Evolutionary conservation across 2,888 invertebrate species (phyloP).

Genomic region (Cephus spinipes): DNA sequence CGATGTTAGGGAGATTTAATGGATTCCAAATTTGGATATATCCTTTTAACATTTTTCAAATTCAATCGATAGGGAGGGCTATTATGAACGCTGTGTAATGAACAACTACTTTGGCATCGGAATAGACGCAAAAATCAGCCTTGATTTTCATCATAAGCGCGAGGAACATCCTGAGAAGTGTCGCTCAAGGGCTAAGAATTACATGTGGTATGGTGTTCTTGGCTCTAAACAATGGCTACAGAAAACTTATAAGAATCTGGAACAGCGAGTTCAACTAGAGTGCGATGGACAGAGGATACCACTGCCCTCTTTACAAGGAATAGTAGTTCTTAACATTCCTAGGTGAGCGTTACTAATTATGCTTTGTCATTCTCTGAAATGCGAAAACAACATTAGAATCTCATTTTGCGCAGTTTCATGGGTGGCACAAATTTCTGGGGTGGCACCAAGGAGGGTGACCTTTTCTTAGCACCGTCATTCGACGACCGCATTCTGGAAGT

Average conservation of each 20-base stretch:
- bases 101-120: slow-evolving; percentile 99
- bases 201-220: slow-evolving; percentile 93
- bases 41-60: slow-evolving; percentile 3
- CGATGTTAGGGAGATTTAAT: neutral
- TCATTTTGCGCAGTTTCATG: slow-evolving; percentile 81
- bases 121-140: slow-evolving; percentile 96
- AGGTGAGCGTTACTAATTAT: slow-evolving; percentile 68
- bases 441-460: slow-evolving; percentile 89
- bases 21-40: neutral
- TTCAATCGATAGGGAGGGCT: slow-evolving; percentile 77
- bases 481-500: slow-evolving; percentile 97
- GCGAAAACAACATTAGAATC: neutral
- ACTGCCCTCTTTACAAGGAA: slow-evolving; percentile 94
- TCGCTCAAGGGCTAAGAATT: slow-evolving; percentile 91
- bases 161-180: slow-evolving; percentile 98
- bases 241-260: slow-evolving; percentile 94
- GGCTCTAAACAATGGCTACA: slow-evolving; percentile 86
- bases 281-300: slow-evolving; percentile 97
- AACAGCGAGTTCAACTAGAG: slow-evolving; percentile 93
- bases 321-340: slow-evolving; percentile 96
- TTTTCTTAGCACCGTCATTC: slow-evolving; percentile 93
- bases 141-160: slow-evolving; percentile 96
- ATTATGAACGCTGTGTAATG: slow-evolving; percentile 96
- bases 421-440: slow-evolving; percentile 99
- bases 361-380: no score